phyloP scores from a whole-genome alignment of 2,888 invertebrate species.

The Sinohyriopsis cumingii region DNA sequence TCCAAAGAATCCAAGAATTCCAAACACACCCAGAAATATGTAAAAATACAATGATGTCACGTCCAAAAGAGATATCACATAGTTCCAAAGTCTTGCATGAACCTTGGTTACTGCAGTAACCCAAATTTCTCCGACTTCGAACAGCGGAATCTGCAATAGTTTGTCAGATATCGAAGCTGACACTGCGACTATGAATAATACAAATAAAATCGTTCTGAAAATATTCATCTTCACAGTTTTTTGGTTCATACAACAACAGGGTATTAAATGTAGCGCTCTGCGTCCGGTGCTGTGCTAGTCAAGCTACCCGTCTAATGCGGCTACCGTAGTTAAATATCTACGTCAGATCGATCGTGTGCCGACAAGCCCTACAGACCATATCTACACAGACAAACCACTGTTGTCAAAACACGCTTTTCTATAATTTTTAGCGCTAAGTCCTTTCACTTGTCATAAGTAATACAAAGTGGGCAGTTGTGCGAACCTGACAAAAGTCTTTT shows the following conservation, averaged over 20 bases:
- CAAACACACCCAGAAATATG: conserved; percentile 25
- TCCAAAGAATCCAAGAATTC: conserved; percentile 32
- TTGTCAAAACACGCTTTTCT: neutral
- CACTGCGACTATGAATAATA: no score
- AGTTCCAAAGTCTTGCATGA: conserved; percentile 17
- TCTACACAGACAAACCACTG: no score
- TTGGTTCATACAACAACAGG: no score
- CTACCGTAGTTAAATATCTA: no score
- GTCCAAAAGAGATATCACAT: conserved; percentile 33
- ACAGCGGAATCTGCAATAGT: conserved; percentile 45
- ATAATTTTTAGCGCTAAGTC: neutral
- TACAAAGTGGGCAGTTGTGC: no score
- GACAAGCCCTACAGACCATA: neutral
- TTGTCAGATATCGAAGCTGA: conserved; percentile 44
- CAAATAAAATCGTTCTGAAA: no score
- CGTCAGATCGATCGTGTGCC: no score
- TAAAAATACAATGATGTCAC: conserved; percentile 44
- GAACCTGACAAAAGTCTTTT: no score
- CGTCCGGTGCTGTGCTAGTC: no score
- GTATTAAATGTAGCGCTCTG: no score
- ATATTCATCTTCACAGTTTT: no score
- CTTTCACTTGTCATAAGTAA: neutral
- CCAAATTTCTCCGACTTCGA: conserved; percentile 57
- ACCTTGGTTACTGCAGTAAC: conserved; percentile 40
- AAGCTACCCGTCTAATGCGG: no score